Conservation (phyloP, 1,140 invertebrate species). For the Metopolophium dirhodum region DNA sequence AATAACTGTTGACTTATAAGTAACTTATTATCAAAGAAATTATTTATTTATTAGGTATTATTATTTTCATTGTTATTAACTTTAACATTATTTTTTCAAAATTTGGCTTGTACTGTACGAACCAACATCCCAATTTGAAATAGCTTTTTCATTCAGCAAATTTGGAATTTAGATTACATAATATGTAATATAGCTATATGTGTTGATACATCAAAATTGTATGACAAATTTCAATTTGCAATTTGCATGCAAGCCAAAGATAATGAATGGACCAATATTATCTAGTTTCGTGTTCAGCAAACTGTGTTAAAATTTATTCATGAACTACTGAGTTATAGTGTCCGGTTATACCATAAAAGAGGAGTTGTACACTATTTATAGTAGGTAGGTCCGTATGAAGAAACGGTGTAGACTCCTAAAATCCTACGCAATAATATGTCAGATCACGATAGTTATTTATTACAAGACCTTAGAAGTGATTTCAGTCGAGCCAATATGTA, state of each 20-base stretch:
- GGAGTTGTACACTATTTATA: background rate
- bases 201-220: background rate
- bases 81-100: background rate
- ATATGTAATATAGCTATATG: background rate
- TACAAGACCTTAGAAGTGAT: background rate
- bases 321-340: background rate
- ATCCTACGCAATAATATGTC: background rate
- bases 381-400: background rate
- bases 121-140: background rate
- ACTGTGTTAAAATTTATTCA: background rate
- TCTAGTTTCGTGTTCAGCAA: background rate
- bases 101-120: background rate
- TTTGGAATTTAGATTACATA: background rate
- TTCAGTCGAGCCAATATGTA: background rate
- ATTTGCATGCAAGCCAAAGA: background rate
- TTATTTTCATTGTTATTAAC: no score
- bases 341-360: background rate
- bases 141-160: background rate
- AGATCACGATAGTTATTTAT: background rate
- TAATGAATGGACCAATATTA: background rate
- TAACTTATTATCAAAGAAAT: no score
- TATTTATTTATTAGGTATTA: no score
- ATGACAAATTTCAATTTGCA: background rate
- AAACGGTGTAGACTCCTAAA: background rate
- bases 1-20: no score